Base-by-base conservation (phyloP, 2,888 invertebrate species). In the Altica lythri region DNA sequence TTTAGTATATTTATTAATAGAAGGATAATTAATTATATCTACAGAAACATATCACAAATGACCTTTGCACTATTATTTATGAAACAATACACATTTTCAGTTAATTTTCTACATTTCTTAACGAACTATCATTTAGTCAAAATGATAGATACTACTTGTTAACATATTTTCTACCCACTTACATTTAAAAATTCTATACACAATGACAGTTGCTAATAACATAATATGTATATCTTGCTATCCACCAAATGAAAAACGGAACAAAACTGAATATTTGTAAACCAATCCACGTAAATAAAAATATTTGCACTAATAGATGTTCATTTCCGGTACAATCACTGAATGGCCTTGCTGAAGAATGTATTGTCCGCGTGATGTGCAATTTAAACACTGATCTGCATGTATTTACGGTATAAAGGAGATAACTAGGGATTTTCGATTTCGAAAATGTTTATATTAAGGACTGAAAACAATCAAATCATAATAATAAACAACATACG, bases 281-380 rank as follows among this genome's bases (percentile, higher is more conserved):
- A 45, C 34, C 34, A 34, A 6, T 25, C 17, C 25, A 25, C 10
- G 35, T 32, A 30, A 12, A 32, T 29, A 44, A 40, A 37, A 30
- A 48, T 40, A 40, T 40, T 48, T 5, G 29, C 12, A 32, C 14
- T 38, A 29, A 30, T 18, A 44, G 38, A 40, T 48, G 35, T 19
- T 49, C 17, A 49, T 49, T 49, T 49, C 49, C 49, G 49, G 49
- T 42, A 32, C 17, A 49, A 40, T 49, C 40, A 32, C 32, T 22
- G 10, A 13, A 19, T 42, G 49, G 40, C 49, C 49, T 49, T 49
- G 49, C n/a, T 4, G 22, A 49, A 49, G 34, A 49, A 49, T 32
- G 40, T 32, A 38, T 25, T 48, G 27, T n/a, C 9, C 48, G 18
- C 38, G 49, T 49, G 49, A 49, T 49, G 3, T 22, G 35, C 45